Evolutionary conservation across 92 coral and sea anemone species (phyloP).

Genomic region (Parazoanthus atlanticus): DNA sequence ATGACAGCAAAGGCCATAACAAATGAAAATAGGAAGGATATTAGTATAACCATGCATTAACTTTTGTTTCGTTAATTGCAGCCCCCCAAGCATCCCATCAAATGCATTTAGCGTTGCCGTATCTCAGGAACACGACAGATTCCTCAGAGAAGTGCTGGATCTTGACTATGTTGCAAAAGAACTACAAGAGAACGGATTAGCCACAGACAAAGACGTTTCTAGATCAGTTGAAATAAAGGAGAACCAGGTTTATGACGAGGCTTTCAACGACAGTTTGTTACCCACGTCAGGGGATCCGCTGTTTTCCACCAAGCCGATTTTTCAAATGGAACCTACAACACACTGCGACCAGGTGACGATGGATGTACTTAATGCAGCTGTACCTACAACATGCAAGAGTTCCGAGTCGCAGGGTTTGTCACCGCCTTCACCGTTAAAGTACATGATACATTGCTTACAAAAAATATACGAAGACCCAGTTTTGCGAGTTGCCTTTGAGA

Average conservation of each 20-base stretch:
- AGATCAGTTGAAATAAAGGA: neutral
- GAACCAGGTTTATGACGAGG: neutral
- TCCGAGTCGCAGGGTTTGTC: neutral
- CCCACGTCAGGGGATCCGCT: neutral
- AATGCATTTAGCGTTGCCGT: neutral
- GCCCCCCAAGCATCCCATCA: neutral
- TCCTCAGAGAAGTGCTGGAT: neutral
- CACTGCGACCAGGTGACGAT: neutral
- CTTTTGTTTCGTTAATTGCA: neutral
- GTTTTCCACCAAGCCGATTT: neutral
- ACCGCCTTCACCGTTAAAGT: neutral
- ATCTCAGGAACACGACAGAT: neutral
- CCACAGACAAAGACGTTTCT: neutral
- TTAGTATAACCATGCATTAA: no score
- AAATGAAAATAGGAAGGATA: neutral
- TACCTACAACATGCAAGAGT: neutral
- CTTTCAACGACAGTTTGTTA: neutral
- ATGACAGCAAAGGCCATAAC: no score
- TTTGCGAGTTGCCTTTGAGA: constrained; percentile 5
- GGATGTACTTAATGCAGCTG: neutral
- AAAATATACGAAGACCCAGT: neutral
- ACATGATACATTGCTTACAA: neutral
- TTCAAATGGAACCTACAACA: neutral
- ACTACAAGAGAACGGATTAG: neutral
- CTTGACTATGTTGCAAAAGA: neutral